Evolutionary conservation across 2,888 invertebrate genomes (phyloP).

Genomic region (Lithophane leautieri): DNA sequence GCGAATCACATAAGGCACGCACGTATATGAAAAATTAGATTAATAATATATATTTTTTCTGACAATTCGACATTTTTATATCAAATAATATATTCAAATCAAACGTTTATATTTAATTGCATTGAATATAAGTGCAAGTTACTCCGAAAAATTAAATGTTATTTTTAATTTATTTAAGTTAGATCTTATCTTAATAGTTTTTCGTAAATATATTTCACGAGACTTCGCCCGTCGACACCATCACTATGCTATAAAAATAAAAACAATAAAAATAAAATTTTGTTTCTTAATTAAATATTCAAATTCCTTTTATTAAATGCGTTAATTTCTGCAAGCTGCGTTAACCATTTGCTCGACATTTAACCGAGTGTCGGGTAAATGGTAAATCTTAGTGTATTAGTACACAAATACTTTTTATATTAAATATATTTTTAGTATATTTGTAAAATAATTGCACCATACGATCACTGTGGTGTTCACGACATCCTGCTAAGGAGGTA

Average conservation of each 20-base stretch:
- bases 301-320: slow-evolving; percentile 45
- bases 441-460: slow-evolving; percentile 75
- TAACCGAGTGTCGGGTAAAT: slow-evolving; percentile 31
- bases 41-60: slow-evolving; percentile 33
- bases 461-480: slow-evolving; percentile 67
- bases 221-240: slow-evolving; percentile 63
- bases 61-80: slow-evolving; percentile 39
- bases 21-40: slow-evolving; percentile 28
- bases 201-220: slow-evolving; percentile 58
- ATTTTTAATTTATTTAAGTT: slow-evolving; percentile 28
- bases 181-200: slow-evolving; percentile 29
- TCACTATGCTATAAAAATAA: slow-evolving; percentile 64
- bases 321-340: slow-evolving; percentile 57
- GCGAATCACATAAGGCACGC: slow-evolving; percentile 69
- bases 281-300: slow-evolving; percentile 27
- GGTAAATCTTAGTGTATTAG: slow-evolving; percentile 55
- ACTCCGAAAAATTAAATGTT: slow-evolving; percentile 23
- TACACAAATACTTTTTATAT: slow-evolving; percentile 52
- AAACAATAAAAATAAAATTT: slow-evolving; percentile 44
- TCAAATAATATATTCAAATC: neutral
- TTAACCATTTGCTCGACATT: slow-evolving; percentile 44
- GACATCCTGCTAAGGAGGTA: slow-evolving; percentile 47
- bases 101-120: slow-evolving; percentile 4
- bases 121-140: slow-evolving; percentile 22
- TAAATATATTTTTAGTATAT: slow-evolving; percentile 66